Conservation (phyloP, 2,888 invertebrate genomes). For the Tenodera sinensis region DNA sequence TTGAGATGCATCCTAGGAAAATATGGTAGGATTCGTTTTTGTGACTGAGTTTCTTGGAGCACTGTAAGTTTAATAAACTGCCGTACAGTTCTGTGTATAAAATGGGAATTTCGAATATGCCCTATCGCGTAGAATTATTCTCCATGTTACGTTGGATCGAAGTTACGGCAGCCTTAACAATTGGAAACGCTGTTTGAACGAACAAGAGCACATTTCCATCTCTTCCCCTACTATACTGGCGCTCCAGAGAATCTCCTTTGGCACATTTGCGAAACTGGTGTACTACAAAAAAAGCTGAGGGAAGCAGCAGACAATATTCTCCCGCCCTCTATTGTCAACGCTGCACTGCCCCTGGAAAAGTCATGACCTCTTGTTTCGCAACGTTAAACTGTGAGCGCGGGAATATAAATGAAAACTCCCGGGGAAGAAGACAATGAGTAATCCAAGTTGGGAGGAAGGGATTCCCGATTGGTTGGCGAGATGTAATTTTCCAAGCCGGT, state of each 20-base stretch:
- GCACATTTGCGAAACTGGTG: not conserved
- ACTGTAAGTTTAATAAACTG: too few species aligned
- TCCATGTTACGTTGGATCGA: too few species aligned
- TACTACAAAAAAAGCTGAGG: not conserved
- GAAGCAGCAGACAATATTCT: not conserved
- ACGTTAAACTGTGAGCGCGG: not conserved
- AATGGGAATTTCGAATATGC: too few species aligned
- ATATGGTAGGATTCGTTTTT: too few species aligned
- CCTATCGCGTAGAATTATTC: too few species aligned
- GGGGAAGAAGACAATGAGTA: not conserved
- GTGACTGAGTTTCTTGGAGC: too few species aligned
- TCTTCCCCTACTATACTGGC: not conserved
- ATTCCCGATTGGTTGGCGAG: not conserved
- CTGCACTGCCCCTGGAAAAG: not conserved
- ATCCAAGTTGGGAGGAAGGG: not conserved
- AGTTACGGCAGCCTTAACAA: too few species aligned
- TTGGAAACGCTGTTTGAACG: too few species aligned
- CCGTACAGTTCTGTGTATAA: too few species aligned
- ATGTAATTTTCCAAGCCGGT: slow-evolving; percentile 13
- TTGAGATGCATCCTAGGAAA: too few species aligned
- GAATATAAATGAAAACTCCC: not conserved
- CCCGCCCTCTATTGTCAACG: not conserved
- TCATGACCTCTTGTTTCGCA: not conserved
- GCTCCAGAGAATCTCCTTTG: not conserved
- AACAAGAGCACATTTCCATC: not conserved